phyloP scores from a whole-genome alignment of 2,888 invertebrate species.

The Lasioglossum figueresi region DNA sequence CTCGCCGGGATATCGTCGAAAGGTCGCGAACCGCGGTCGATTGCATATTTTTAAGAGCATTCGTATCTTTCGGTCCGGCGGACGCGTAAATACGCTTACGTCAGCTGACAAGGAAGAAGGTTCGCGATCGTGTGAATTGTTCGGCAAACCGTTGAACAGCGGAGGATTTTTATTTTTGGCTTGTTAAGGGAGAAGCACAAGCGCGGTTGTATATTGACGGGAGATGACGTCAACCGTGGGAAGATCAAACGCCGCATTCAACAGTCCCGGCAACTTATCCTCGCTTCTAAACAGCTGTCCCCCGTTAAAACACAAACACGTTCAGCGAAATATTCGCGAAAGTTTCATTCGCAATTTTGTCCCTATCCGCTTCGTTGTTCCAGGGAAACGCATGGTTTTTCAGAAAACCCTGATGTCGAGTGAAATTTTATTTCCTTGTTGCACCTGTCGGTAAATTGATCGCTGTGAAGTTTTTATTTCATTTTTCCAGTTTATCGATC shows the following conservation, averaged over 20 bases:
- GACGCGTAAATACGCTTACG: slow-evolving; percentile 42
- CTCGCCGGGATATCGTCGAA: slow-evolving; percentile 23
- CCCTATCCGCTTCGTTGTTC: not conserved
- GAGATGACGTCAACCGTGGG: slow-evolving; percentile 34
- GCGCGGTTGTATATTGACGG: not conserved
- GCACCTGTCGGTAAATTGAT: not conserved
- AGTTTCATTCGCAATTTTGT: not conserved
- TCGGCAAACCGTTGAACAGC: slow-evolving; percentile 28
- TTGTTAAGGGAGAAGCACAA: slow-evolving; percentile 31
- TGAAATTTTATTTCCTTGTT: not conserved
- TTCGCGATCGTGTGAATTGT: slow-evolving; percentile 35
- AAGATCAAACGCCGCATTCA: slow-evolving; percentile 14
- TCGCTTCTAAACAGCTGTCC: not conserved
- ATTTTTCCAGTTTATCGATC: not conserved
- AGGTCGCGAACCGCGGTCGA: slow-evolving; percentile 57
- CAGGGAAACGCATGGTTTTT: not conserved
- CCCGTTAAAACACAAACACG: not conserved
- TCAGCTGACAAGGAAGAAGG: slow-evolving; percentile 19
- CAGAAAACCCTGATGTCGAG: not conserved
- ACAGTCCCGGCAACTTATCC: not conserved
- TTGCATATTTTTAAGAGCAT: slow-evolving; percentile 39
- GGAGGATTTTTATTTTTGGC: slow-evolving; percentile 35
- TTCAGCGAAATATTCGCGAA: not conserved
- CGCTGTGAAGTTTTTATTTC: not conserved
- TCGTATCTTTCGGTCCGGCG: slow-evolving; percentile 12